Conservation (phyloP, 2,113 vertebrate species). For the Aphelocoma coerulescens region DNA sequence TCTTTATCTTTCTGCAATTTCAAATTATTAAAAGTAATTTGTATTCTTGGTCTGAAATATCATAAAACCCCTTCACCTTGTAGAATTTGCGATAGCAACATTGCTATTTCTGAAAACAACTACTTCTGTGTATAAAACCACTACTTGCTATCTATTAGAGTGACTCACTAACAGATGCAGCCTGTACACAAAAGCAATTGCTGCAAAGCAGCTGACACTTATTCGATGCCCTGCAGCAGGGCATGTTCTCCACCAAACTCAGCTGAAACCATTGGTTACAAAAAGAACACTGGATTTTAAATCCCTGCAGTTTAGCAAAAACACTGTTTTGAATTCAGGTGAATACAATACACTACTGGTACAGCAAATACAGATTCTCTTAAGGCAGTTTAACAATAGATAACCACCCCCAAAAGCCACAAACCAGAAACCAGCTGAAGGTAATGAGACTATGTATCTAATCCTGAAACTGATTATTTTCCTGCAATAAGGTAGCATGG, state of each 20-base stretch:
- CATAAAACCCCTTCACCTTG: neutral
- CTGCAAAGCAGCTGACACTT: neutral
- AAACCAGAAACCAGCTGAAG: neutral
- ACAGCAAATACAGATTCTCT: neutral
- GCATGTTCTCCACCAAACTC: neutral
- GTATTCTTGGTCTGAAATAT: neutral
- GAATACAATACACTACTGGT: neutral
- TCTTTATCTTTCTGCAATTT: neutral
- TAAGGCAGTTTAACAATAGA: neutral
- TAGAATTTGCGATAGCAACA: neutral
- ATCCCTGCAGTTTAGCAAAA: neutral
- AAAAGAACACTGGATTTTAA: neutral
- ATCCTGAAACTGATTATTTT: neutral
- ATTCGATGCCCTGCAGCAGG: neutral
- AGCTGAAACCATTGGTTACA: neutral
- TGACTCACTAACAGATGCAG: neutral
- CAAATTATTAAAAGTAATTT: neutral
- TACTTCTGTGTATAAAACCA: neutral
- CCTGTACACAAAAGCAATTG: neutral
- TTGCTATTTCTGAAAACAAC: neutral
- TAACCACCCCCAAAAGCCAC: neutral
- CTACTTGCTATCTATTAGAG: neutral
- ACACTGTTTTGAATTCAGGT: neutral
- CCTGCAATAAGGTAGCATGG: neutral
- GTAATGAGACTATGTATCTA: neutral